Evolutionary conservation across 2,797 vertebrate genomes (phyloP).

Genomic region (Eulemur rubriventer): DNA sequence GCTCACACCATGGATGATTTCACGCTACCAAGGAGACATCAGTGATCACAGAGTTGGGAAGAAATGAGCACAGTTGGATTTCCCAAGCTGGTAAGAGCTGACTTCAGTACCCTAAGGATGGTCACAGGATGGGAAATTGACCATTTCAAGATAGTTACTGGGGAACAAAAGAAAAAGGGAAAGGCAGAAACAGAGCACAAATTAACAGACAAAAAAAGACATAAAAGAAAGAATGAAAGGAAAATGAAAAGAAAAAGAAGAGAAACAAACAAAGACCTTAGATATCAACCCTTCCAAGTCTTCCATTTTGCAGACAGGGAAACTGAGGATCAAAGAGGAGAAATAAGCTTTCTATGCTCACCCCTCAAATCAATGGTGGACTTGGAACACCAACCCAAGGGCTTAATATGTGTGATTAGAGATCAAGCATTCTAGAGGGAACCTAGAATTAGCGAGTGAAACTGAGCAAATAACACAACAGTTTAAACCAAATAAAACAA

Average conservation of each 20-base stretch:
- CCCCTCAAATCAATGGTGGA: not conserved
- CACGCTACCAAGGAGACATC: not conserved
- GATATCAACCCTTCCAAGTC: not conserved
- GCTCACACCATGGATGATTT: not conserved
- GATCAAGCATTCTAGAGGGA: not conserved
- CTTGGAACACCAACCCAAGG: not conserved
- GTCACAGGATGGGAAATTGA: not conserved
- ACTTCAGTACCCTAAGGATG: not conserved
- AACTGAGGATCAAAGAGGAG: not conserved
- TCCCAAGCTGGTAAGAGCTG: not conserved
- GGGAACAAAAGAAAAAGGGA: not conserved
- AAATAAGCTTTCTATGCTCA: not conserved
- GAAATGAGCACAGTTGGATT: not conserved
- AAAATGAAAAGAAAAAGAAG: not conserved
- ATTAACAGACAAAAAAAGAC: not conserved
- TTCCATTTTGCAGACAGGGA: not conserved
- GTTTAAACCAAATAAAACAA: slow-evolving; percentile 51
- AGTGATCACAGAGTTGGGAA: not conserved
- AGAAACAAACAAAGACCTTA: not conserved
- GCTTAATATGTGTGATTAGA: not conserved
- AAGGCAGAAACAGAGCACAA: not conserved
- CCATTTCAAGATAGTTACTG: not conserved
- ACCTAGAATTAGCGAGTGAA: slow-evolving; percentile 44
- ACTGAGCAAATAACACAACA: slow-evolving; percentile 44
- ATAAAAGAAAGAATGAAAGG: not conserved